Base-by-base conservation (phyloP, 2,888 invertebrate genomes). In the Drepanosiphum platanoidis region DNA sequence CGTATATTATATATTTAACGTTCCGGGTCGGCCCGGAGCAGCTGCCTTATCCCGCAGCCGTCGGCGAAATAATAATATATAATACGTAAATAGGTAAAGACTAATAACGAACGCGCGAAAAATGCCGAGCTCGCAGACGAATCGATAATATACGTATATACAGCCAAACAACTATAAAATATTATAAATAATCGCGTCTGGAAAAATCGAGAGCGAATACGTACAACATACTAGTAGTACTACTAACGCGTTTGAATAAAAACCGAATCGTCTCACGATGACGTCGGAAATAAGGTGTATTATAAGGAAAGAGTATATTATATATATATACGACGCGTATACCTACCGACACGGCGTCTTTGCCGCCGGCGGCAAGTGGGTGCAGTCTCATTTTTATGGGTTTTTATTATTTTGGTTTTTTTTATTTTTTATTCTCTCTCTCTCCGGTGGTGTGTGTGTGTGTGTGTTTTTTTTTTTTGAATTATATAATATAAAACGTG, bases 311-410 rank as follows among this genome's bases (percentile, higher is more conserved):
- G 27, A 66, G n/a, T 71, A 61, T 61, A 64, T 42, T 4, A n/a
- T 46, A 52, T 74, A 75, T 22, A 1, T 32, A 66, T 3, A 27
- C 30, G n/a, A n/a, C n/a, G n/a, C n/a, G n/a, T n/a, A n/a, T n/a
- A n/a, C n/a, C n/a, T n/a, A n/a, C n/a, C n/a, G n/a, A 78, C 42
- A 64, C 36, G 39, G 70, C 30, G 30, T 61, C 81, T 61, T 32
- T 52, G 81, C n/a, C 71, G 75, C 77, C 75, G 82, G 52, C 81
- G 72, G 81, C 81, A 68, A 77, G 68, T 84, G 84, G 84, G 84
- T 77, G 84, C 77, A 77, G 84, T 84, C 77, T 77, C 70, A 77
- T 84, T 84, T 81, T 84, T 84, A 83, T 75, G 83, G 83, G 61
- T 74, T 83, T 83, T 81, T 81, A 71, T 81, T 81, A 83, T 83